Conservation (phyloP, 2,888 invertebrate genomes). For the Clivina fossor region DNA sequence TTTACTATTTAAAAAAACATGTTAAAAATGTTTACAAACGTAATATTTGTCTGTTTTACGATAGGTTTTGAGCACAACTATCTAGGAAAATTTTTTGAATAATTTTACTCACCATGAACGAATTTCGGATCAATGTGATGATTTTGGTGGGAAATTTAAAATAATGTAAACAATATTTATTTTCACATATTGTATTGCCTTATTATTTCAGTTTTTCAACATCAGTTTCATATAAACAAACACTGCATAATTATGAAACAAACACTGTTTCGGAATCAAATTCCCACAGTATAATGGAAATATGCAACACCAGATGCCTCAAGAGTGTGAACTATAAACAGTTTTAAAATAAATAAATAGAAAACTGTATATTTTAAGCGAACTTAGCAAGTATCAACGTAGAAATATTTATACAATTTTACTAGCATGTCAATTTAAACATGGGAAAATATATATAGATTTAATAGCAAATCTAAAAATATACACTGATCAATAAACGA, state of each 20-base stretch:
- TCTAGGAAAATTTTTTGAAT: conserved; percentile 9
- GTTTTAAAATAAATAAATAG: conserved; percentile 4
- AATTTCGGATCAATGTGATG: conserved; percentile 19
- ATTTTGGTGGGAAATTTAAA: conserved; percentile 22
- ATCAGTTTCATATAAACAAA: conserved; percentile 20
- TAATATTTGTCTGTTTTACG: conserved; percentile 2
- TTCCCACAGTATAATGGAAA: conserved; percentile 7
- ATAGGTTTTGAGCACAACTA: conserved; percentile 14
- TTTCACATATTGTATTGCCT: conserved; percentile 23
- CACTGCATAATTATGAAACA: conserved; percentile 18
- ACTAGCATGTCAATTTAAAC: background rate
- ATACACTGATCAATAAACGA: conserved; percentile 26
- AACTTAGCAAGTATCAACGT: background rate
- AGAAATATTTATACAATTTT: background rate
- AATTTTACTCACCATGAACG: conserved; percentile 19
- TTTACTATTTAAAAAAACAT: background rate
- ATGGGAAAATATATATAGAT: conserved; percentile 10
- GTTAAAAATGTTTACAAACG: conserved; percentile 3
- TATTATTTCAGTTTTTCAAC: conserved; percentile 21
- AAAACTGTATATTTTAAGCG: background rate
- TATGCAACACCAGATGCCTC: conserved; percentile 9
- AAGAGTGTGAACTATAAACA: conserved; percentile 26
- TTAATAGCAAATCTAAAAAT: conserved; percentile 23
- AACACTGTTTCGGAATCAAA: conserved; percentile 9
- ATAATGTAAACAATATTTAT: conserved; percentile 5